phyloP scores from a whole-genome alignment of 2,888 invertebrate species.

The Rhorus exstirpatorius region DNA sequence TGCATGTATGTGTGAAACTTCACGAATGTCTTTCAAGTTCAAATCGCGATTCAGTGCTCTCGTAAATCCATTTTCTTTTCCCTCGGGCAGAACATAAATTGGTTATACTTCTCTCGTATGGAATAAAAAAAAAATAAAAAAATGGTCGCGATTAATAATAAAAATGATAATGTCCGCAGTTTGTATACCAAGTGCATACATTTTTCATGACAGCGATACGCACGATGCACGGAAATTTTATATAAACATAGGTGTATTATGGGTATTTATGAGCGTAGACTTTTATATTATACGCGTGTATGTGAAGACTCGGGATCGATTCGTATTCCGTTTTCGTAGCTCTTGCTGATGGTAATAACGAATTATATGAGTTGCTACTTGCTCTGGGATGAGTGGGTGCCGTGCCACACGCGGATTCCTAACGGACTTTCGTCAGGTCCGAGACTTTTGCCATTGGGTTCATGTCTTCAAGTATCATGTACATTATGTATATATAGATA shows the following conservation, averaged over 20 bases:
- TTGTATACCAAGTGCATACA: conserved; percentile 64
- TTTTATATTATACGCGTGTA: conserved; percentile 11
- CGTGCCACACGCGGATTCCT: conserved; percentile 78
- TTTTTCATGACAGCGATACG: conserved; percentile 60
- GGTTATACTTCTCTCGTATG: not conserved
- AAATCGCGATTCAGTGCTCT: conserved; percentile 21
- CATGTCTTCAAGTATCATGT: conserved; percentile 34
- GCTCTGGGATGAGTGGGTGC: conserved; percentile 75
- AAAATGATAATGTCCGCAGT: conserved; percentile 64
- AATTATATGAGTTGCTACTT: conserved; percentile 79
- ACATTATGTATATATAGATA: conserved; percentile 44
- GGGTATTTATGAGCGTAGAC: not conserved
- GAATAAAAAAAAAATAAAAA: conserved; percentile 19
- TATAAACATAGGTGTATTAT: conserved; percentile 6
- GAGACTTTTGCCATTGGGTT: conserved; percentile 23
- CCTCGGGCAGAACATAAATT: conserved; percentile 49
- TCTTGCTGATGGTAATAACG: conserved; percentile 79
- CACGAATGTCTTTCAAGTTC: conserved; percentile 15
- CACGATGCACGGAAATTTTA: conserved; percentile 25
- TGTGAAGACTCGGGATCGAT: conserved; percentile 66
- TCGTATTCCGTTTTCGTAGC: conserved; percentile 77
- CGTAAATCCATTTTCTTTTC: conserved; percentile 45
- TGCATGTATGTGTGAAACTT: conserved; percentile 16
- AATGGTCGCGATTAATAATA: conserved; percentile 55
- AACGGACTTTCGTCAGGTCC: conserved; percentile 77